Percentiles rank a stretch among this genome's conserved stretches.
Conservation (phyloP, 2,888 invertebrate genomes). For the Acrobasis suavella region DNA sequence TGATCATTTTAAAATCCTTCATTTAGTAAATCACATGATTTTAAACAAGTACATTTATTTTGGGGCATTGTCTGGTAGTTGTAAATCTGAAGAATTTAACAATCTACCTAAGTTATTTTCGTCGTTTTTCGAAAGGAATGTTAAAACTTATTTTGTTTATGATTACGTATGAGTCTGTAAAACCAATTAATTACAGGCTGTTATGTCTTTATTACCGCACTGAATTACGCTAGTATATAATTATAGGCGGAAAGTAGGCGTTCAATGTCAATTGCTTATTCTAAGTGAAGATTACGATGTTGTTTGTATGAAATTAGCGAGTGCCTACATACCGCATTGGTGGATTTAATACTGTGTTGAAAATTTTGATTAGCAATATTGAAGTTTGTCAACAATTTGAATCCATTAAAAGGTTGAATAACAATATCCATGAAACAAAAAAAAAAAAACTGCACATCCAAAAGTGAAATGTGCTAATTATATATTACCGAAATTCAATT, state of each 20-base stretch:
- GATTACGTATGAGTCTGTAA: neutral
- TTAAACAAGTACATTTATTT: too few species aligned
- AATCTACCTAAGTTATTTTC: neutral
- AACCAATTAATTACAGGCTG: conserved; percentile 13
- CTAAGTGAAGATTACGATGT: conserved; percentile 1
- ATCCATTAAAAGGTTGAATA: too few species aligned
- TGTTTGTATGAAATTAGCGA: neutral
- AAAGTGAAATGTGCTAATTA: too few species aligned
- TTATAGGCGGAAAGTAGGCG: conserved; percentile 18
- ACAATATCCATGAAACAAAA: too few species aligned
- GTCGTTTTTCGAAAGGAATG: neutral
- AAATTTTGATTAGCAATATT: neutral
- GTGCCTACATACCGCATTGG: neutral
- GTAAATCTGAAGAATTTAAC: neutral
- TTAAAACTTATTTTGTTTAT: neutral
- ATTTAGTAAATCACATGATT: too few species aligned
- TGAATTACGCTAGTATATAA: conserved; percentile 19
- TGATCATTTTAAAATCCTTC: too few species aligned
- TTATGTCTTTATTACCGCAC: conserved; percentile 21
- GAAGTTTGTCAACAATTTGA: neutral
- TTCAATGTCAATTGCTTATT: conserved; percentile 18
- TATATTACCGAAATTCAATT: too few species aligned
- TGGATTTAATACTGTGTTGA: neutral
- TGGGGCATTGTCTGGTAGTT: neutral
- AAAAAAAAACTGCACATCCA: too few species aligned